Percentiles rank a stretch among this genome's conserved stretches.
These are phyloP conservation scores for Ornithoptera alexandrae DNA, from an alignment of 2,888 invertebrate species.

Conservation along the genomic window DNA sequence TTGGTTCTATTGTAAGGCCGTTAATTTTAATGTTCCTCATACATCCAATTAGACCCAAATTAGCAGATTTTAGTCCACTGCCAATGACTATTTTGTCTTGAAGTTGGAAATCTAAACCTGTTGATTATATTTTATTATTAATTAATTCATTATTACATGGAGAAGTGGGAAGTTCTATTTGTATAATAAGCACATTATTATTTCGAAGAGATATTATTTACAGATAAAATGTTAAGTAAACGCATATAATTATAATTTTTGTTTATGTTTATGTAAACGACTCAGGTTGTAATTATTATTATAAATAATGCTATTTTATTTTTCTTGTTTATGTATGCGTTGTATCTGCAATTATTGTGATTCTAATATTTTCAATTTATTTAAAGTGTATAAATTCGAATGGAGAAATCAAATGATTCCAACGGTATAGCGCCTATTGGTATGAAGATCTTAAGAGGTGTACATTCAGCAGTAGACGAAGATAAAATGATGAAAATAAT, in stretches of 20 bases:
- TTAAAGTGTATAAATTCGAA: no score
- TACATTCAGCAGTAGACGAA: no score
- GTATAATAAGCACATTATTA: background rate
- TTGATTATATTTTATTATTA: background rate
- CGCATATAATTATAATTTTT: background rate
- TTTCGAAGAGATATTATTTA: background rate
- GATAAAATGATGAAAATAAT: no score
- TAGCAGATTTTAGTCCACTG: slow-evolving; percentile 86
- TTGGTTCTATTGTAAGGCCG: slow-evolving; percentile 88
- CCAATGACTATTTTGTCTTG: slow-evolving; percentile 88
- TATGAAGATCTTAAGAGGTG: no score
- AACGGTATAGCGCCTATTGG: no score
- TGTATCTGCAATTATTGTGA: no score
- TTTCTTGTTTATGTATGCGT: no score
- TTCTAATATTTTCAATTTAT: no score
- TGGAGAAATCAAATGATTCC: no score
- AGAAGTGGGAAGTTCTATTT: no score
- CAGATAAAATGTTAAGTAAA: background rate
- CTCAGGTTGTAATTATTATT: background rate
- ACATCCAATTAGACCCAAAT: slow-evolving; percentile 92
- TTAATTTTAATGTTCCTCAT: slow-evolving; percentile 94
- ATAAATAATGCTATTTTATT: no score
- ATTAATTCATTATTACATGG: background rate
- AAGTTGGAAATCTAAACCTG: slow-evolving; percentile 82
- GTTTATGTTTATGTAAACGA: background rate